phyloP scores from a whole-genome alignment of 2,113 vertebrate species.

The Eretmochelys imbricata region DNA sequence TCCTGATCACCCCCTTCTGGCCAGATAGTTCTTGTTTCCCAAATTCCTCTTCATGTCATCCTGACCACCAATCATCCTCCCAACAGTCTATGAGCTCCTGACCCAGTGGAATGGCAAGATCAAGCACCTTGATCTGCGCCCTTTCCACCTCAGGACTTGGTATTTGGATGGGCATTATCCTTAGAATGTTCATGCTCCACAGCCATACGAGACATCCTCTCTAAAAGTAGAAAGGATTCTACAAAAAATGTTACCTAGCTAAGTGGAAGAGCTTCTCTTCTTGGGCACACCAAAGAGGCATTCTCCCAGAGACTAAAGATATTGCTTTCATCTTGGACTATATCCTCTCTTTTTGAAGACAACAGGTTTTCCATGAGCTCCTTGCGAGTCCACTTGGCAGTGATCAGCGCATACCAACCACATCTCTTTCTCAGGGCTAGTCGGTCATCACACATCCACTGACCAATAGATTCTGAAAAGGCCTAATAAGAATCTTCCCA shows the following conservation, averaged over 20 bases:
- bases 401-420: too few species aligned
- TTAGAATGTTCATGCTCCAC: not conserved
- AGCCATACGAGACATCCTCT: not conserved
- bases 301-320: not conserved
- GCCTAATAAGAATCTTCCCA: too few species aligned
- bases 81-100: not conserved
- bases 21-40: not conserved
- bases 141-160: not conserved
- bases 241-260: not conserved
- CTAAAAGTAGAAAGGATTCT: too few species aligned
- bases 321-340: too few species aligned
- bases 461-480: too few species aligned
- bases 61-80: not conserved
- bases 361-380: too few species aligned
- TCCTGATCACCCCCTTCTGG: not conserved
- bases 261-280: not conserved
- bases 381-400: too few species aligned
- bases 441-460: too few species aligned
- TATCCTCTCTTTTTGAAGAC: too few species aligned
- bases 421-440: too few species aligned
- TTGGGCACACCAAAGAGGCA: not conserved
- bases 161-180: not conserved
- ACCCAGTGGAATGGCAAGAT: not conserved
- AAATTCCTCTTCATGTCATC: not conserved
- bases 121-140: not conserved